Percentiles rank a stretch among this genome's conserved stretches.
phyloP scores from a whole-genome alignment of 2,888 invertebrate species.

The Dicyrtomina minuta region DNA sequence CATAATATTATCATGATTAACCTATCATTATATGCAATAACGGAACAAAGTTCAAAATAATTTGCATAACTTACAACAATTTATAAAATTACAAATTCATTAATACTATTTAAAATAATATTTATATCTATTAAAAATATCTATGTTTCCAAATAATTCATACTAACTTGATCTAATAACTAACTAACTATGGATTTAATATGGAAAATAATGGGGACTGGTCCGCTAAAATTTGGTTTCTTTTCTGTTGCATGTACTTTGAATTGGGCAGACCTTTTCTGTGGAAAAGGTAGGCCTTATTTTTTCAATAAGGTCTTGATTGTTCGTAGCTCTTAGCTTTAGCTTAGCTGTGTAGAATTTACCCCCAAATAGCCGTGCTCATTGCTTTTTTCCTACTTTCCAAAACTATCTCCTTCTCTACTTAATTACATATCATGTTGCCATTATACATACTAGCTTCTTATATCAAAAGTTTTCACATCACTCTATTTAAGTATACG shows the following conservation, averaged over 20 bases:
- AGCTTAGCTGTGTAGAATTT: slow-evolving; percentile 1
- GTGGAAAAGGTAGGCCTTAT: slow-evolving; percentile 39
- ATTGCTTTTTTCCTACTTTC: background rate
- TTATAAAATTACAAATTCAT: background rate
- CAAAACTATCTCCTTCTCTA: background rate
- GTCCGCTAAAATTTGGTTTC: slow-evolving; percentile 31
- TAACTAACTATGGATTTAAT: slow-evolving; percentile 7
- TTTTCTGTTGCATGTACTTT: slow-evolving; percentile 39
- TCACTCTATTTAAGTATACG: no score
- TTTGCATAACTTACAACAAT: background rate
- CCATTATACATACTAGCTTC: no score
- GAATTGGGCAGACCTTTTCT: slow-evolving; percentile 37
- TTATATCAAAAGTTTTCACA: no score
- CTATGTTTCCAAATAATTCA: slow-evolving; percentile 5
- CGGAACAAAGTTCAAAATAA: background rate
- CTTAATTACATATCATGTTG: no score
- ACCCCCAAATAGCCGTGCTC: background rate
- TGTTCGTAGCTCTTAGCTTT: slow-evolving; percentile 25
- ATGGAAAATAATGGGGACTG: slow-evolving; percentile 28
- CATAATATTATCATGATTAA: background rate
- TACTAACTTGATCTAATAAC: no score
- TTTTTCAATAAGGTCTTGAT: slow-evolving; percentile 34
- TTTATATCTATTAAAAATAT: background rate
- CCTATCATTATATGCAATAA: background rate
- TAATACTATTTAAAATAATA: background rate